Conservation (phyloP, 2,797 vertebrate species). For the Argentina silus region DNA sequence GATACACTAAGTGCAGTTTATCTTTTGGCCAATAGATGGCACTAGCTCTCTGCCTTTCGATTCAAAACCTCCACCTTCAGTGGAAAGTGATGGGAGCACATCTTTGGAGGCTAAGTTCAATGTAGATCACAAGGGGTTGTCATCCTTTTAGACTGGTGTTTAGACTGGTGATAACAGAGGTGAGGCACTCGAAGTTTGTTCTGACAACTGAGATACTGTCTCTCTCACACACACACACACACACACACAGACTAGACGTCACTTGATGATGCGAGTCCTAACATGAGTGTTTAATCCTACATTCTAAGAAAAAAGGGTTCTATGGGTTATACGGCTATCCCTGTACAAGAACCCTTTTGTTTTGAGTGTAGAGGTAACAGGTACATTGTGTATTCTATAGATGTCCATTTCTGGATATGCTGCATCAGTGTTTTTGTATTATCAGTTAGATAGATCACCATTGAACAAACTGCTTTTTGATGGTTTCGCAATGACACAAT, state of each 20-base stretch:
- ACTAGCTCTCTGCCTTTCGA: slow-evolving; percentile 28
- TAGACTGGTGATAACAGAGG: neutral
- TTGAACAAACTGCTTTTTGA: slow-evolving; percentile 42
- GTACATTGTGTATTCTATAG: too few species aligned
- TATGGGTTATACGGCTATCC: too few species aligned
- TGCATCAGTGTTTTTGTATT: too few species aligned
- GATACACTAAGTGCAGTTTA: neutral
- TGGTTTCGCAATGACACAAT: slow-evolving; percentile 48
- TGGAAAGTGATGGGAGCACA: neutral
- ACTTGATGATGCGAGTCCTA: too few species aligned
- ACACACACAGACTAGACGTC: too few species aligned
- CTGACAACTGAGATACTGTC: neutral
- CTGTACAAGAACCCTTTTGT: too few species aligned
- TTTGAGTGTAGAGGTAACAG: too few species aligned
- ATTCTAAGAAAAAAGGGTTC: too few species aligned
- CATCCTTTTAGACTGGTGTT: neutral
- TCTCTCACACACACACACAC: too few species aligned
- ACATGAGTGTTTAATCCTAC: too few species aligned
- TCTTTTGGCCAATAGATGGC: slow-evolving; percentile 64
- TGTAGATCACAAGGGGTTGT: neutral
- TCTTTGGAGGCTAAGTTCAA: neutral
- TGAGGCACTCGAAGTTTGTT: neutral
- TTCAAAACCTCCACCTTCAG: neutral
- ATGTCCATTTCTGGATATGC: too few species aligned
- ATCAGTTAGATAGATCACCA: slow-evolving; percentile 25